Conservation (phyloP, 2,113 vertebrate species). For the Suricata suricatta region DNA sequence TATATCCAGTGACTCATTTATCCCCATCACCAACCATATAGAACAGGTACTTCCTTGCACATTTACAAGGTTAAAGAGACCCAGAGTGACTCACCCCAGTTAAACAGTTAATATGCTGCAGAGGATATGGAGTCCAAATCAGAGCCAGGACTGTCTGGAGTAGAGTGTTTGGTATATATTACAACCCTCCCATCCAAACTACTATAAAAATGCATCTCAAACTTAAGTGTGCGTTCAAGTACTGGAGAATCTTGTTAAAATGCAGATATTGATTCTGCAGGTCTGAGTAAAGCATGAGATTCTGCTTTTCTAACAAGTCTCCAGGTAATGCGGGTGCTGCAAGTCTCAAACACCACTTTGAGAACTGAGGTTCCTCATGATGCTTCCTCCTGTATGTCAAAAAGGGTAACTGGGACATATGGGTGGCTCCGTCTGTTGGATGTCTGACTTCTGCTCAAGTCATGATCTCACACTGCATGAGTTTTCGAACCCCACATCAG, state of each 20-base stretch:
- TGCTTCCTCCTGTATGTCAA: neutral
- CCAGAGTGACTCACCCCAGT: neutral
- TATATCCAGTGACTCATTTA: neutral
- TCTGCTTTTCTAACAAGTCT: neutral
- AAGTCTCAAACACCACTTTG: neutral
- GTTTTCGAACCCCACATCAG: too few species aligned
- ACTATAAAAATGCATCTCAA: neutral
- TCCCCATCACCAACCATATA: neutral
- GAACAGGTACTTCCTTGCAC: neutral
- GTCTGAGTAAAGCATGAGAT: neutral
- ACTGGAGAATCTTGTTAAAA: neutral
- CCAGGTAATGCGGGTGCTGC: fast-evolving
- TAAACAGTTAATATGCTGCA: neutral
- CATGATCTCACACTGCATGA: too few species aligned
- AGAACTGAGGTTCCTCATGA: neutral
- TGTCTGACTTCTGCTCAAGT: too few species aligned
- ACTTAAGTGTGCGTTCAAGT: neutral
- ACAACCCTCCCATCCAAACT: neutral
- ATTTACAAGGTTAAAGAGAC: neutral
- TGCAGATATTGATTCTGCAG: neutral
- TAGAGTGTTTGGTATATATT: neutral
- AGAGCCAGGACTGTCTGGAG: neutral
- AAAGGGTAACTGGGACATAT: too few species aligned
- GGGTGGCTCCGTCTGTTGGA: too few species aligned
- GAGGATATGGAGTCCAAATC: neutral